Conservation (phyloP, 2,888 invertebrate species). For the Apamea sordens region DNA sequence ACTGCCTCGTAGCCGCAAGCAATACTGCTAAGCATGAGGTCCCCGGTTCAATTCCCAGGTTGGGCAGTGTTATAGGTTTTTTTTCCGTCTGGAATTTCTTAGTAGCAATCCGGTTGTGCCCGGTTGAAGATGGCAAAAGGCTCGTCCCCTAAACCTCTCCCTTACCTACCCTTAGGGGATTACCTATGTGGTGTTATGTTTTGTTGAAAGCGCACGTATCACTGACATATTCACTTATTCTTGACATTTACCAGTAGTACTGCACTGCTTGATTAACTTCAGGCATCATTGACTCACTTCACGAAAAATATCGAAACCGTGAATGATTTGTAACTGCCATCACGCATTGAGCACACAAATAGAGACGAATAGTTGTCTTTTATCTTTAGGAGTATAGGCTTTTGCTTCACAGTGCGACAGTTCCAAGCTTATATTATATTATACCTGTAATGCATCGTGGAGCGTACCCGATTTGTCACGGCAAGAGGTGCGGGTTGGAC, state of each 20-base stretch:
- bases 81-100: neutral
- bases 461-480: constrained; percentile 64
- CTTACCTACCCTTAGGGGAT: neutral
- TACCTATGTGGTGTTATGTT: neutral
- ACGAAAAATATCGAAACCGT: neutral
- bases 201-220: neutral
- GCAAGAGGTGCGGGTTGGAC: constrained; percentile 42
- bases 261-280: neutral
- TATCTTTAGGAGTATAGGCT: neutral
- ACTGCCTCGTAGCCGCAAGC: too few species aligned
- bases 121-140: neutral
- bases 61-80: neutral
- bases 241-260: neutral
- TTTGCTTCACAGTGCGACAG: constrained; percentile 6
- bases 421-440: constrained; percentile 38
- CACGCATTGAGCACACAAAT: constrained; percentile 1
- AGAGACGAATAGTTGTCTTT: neutral
- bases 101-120: neutral
- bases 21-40: too few species aligned
- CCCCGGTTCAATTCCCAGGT: neutral
- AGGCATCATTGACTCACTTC: neutral
- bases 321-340: neutral
- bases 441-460: constrained; percentile 45
- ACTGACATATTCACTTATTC: neutral
- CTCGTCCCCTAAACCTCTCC: neutral